phyloP scores from a whole-genome alignment of 2,888 invertebrate genomes.

The Cosmia trapezina region DNA sequence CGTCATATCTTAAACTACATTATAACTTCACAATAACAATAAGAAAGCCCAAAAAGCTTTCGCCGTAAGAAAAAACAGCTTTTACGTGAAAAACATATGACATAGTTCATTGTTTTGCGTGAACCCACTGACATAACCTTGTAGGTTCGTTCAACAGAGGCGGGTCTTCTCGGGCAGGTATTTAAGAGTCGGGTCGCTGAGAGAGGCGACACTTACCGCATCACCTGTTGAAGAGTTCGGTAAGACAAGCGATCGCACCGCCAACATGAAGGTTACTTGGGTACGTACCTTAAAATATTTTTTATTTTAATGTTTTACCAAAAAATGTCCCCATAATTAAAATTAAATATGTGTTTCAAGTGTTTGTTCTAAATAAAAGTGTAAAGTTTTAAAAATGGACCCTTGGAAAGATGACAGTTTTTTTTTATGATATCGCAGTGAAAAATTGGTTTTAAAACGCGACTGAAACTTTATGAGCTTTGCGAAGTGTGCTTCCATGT shows the following conservation, averaged over 20 bases:
- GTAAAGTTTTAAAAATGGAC: neutral
- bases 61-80: conserved; percentile 22
- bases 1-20: neutral
- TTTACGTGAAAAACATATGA: conserved; percentile 40
- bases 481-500: conserved; percentile 50
- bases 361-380: conserved; percentile 12
- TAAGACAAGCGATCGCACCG: conserved; percentile 60
- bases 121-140: conserved; percentile 80
- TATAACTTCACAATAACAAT: neutral
- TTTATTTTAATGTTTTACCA: neutral
- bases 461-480: conserved; percentile 57
- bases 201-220: conserved; percentile 79
- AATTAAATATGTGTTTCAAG: conserved; percentile 35
- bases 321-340: neutral
- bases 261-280: conserved; percentile 79
- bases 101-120: conserved; percentile 64
- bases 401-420: neutral
- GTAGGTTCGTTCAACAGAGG: conserved; percentile 73
- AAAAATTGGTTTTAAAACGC: conserved; percentile 25
- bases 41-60: conserved; percentile 29
- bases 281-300: conserved; percentile 74
- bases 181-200: conserved; percentile 78
- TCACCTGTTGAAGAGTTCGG: conserved; percentile 73
- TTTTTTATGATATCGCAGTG: conserved; percentile 1
- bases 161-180: conserved; percentile 74